Evolutionary conservation across 2,888 invertebrate species (phyloP).

Genomic region (Acrobasis repandana): DNA sequence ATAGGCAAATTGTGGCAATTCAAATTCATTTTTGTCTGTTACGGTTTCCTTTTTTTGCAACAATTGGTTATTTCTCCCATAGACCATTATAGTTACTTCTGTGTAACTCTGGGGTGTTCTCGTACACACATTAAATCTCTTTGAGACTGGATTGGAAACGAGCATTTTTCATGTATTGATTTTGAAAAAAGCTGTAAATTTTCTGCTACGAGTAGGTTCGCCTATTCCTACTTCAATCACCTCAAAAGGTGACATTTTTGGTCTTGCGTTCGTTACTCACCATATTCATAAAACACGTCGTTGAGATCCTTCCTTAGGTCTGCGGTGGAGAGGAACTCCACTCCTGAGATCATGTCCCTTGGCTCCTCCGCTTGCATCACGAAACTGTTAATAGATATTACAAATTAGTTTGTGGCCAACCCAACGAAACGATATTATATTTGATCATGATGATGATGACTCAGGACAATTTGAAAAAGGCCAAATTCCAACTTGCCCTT

Average conservation of each 20-base stretch:
- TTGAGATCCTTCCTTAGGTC: conserved; percentile 70
- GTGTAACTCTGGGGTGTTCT: conserved; percentile 28
- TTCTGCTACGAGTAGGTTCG: too few relatives aligned
- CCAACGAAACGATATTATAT: too few relatives aligned
- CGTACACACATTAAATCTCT: background rate
- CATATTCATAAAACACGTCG: conserved; percentile 70
- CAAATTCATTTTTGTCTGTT: conserved; percentile 27
- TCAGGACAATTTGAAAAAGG: too few relatives aligned
- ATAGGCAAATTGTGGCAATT: conserved; percentile 25
- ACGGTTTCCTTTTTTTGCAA: conserved; percentile 24
- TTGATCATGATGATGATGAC: too few relatives aligned
- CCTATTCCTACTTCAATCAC: too few relatives aligned
- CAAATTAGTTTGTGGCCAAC: too few relatives aligned
- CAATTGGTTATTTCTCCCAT: conserved; percentile 31
- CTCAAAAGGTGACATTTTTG: too few relatives aligned
- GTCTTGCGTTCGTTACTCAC: conserved; percentile 44
- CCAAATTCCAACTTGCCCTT: too few relatives aligned
- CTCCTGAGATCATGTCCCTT: conserved; percentile 61
- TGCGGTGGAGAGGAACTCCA: conserved; percentile 63
- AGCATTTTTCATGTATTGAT: too few relatives aligned
- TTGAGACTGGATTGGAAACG: too few relatives aligned
- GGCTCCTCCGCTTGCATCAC: conserved; percentile 79
- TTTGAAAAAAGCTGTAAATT: too few relatives aligned
- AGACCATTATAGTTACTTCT: conserved; percentile 30
- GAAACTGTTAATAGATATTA: conserved; percentile 53